Percentiles rank a stretch among this genome's conserved stretches.
These are phyloP conservation scores for Epiblema foenella DNA, from an alignment of 2,888 invertebrate species.

Conservation along the genomic window DNA sequence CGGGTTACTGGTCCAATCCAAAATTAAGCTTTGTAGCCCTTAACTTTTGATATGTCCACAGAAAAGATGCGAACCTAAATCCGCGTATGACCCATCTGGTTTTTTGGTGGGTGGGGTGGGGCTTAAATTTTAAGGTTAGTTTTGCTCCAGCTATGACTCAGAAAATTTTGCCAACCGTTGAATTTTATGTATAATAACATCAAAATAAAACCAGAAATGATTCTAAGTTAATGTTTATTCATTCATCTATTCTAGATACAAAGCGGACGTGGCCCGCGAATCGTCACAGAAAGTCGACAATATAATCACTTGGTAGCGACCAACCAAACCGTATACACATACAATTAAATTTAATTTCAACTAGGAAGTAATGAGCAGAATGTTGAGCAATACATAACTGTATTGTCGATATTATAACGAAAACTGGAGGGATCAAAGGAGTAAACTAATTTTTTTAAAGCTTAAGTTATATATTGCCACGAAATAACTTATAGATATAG, in stretches of 20 bases:
- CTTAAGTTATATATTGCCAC: conserved; percentile 72
- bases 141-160: too few relatives aligned
- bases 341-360: conserved; percentile 56
- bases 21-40: too few relatives aligned
- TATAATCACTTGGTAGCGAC: conserved; percentile 49
- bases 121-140: too few relatives aligned
- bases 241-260: conserved; percentile 77
- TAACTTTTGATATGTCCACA: too few relatives aligned
- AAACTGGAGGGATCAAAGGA: conserved; percentile 67
- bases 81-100: too few relatives aligned
- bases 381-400: conserved; percentile 77
- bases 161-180: too few relatives aligned
- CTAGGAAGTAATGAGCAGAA: conserved; percentile 72
- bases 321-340: conserved; percentile 50
- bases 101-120: too few relatives aligned
- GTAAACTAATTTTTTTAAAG: conserved; percentile 62
- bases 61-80: too few relatives aligned
- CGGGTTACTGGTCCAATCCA: too few relatives aligned
- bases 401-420: conserved; percentile 69
- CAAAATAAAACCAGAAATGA: conserved; percentile 59
- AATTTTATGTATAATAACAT: too few relatives aligned
- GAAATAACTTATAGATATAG: conserved; percentile 58
- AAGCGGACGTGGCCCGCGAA: conserved; percentile 64
- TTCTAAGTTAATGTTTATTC: conserved; percentile 83
- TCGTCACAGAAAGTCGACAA: conserved; percentile 69